A percentile compares a stretch with the other conserved stretches of the same genome.
phyloP scores from a whole-genome alignment of 2,797 vertebrate species.

The Sebastolobus altivelis region DNA sequence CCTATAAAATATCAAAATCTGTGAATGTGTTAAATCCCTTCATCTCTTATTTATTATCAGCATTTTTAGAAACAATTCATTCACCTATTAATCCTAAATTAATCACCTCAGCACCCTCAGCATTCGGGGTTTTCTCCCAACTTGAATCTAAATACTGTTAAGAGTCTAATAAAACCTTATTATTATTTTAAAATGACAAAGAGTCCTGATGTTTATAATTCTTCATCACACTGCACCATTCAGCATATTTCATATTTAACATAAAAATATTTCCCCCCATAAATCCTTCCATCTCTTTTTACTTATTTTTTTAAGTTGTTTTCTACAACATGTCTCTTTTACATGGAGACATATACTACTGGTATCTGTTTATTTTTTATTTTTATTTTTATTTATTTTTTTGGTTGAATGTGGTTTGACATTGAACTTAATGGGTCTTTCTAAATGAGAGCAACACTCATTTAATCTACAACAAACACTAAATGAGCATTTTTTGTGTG shows the following conservation, averaged over 20 bases:
- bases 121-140: neutral
- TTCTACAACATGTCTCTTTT: neutral
- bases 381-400: neutral
- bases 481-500: neutral
- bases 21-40: neutral
- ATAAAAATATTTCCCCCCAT: neutral
- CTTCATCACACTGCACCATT: neutral
- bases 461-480: neutral
- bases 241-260: neutral
- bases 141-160: neutral
- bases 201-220: neutral
- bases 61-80: neutral
- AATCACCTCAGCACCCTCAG: neutral
- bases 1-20: neutral
- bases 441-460: neutral
- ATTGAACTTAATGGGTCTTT: neutral
- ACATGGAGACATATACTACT: neutral
- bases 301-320: too few relatives aligned
- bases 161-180: neutral
- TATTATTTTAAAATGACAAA: neutral
- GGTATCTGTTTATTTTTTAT: neutral
- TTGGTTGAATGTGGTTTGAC: neutral
- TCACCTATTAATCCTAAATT: neutral
- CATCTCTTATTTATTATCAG: neutral
- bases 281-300: neutral